Evolutionary conservation across 2,797 vertebrate species (phyloP), one percentile per base, ranked within the genome.

Genomic region (Anableps anableps): DNA sequence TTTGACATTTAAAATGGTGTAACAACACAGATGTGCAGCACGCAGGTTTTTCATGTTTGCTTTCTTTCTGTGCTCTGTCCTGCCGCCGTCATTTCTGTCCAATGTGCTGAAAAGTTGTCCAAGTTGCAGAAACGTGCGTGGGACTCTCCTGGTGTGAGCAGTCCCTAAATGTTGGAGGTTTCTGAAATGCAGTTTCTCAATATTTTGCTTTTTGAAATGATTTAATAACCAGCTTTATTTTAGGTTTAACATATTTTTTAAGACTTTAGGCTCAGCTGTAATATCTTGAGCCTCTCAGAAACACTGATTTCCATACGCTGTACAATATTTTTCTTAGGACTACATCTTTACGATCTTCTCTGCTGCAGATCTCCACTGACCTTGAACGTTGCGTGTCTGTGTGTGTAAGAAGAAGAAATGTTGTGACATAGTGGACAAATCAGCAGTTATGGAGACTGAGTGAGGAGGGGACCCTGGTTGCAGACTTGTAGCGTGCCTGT

Each of bases 401-500:
- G 58, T 68, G 26, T 45, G 29, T 26, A n/a, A 72, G 75, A 70
- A 58, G 41, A 72, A 64, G 3, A 76, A 60, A 84, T n/a, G 29
- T 74, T 38, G 76, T 81, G 80, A 74, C 77, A 21, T 58, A 82
- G 77, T 60, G 74, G 68, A 85, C 34, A 74, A 88, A 84, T 83
- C 76, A 82, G 66, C 72, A 75, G 16, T 72, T 83, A 58, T 31
- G 48, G 75, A 80, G 62, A 73, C 34, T 58, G 77, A 60, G 74
- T 55, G 51, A n/a, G 29, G 62, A 71, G 83, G 80, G 60, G 72
- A 76, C 79, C 78, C 81, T 76, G 86, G 86, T 93, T 93, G 76
- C 80, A 87, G 86, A 92, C 86, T 72, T 82, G 77, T 81, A 88
- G 77, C 85, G 86, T 76, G 90, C 88, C 86, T 93, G 90, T 93